These are phyloP conservation scores for rabbit (Oryctolagus cuniculus) DNA, from an alignment of 2,113 vertebrate species.

Conservation along the genomic window DNA sequence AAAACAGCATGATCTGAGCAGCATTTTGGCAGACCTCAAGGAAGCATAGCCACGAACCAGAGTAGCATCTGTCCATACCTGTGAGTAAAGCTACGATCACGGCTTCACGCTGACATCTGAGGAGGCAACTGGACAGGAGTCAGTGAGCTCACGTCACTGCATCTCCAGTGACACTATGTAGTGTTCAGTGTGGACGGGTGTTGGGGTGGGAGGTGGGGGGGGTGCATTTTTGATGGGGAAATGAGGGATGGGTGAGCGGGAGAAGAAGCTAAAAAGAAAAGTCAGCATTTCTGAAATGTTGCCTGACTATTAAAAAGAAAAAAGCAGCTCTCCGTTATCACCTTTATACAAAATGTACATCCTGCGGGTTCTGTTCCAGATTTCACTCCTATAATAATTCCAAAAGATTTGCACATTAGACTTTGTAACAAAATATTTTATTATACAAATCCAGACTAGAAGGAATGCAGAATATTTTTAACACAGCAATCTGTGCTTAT, in stretches of 20 bases:
- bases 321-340: conserved; percentile 88
- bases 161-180: conserved; percentile 19
- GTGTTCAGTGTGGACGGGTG: background rate
- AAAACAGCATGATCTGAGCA: conserved; percentile 86
- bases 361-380: conserved; percentile 88
- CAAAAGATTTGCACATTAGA: conserved; percentile 90
- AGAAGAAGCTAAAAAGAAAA: conserved; percentile 60
- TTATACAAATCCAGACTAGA: conserved; percentile 89
- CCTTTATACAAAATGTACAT: conserved; percentile 89
- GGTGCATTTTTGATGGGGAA: background rate
- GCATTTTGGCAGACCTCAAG: conserved; percentile 84
- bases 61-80: conserved; percentile 81
- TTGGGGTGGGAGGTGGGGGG: background rate
- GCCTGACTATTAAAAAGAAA: conserved; percentile 79
- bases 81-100: conserved; percentile 82
- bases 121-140: conserved; percentile 75
- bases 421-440: conserved; percentile 91
- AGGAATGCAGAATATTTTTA: conserved; percentile 93
- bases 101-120: conserved; percentile 81
- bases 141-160: conserved; percentile 67
- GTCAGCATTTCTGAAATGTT: conserved; percentile 77
- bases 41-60: conserved; percentile 86
- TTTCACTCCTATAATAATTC: conserved; percentile 83
- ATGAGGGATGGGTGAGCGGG: conserved; percentile 65
- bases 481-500: conserved; percentile 89